phyloP scores from a whole-genome alignment of 2,113 vertebrate genomes.

The Euleptes europaea region DNA sequence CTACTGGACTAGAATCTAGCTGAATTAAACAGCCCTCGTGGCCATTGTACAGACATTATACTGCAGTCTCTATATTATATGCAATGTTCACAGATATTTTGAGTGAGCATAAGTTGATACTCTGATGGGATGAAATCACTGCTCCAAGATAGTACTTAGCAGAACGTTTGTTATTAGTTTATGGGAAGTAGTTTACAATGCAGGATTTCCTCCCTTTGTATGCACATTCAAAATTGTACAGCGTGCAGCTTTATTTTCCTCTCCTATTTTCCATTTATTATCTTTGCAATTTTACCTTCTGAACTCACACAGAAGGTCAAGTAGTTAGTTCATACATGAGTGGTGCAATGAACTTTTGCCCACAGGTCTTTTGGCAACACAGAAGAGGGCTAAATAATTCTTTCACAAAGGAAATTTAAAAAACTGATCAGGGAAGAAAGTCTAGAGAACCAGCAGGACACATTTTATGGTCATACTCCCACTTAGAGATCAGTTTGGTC shows the following conservation, averaged over 20 bases:
- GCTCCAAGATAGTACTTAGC: neutral
- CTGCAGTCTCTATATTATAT: neutral
- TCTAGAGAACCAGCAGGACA: too few species aligned
- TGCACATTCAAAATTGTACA: conserved; percentile 23
- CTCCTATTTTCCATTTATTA: neutral
- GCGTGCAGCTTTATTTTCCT: conserved; percentile 45
- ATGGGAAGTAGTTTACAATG: conserved; percentile 41
- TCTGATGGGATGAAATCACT: neutral
- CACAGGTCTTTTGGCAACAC: neutral
- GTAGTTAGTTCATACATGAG: neutral
- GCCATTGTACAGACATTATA: neutral
- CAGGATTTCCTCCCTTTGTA: conserved; percentile 58
- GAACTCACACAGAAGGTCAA: neutral
- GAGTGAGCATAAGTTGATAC: neutral
- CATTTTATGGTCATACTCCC: too few species aligned
- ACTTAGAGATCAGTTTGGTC: too few species aligned
- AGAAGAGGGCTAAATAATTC: too few species aligned
- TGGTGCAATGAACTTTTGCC: neutral
- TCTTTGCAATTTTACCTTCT: neutral
- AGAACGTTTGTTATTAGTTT: conserved; percentile 24
- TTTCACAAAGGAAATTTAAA: too few species aligned
- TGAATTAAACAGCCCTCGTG: too few species aligned
- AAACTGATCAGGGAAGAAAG: too few species aligned
- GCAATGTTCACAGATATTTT: neutral
- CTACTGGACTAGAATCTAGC: too few species aligned